Conservation (phyloP, 1,140 invertebrate species). For the Rhynchophorus ferrugineus region DNA sequence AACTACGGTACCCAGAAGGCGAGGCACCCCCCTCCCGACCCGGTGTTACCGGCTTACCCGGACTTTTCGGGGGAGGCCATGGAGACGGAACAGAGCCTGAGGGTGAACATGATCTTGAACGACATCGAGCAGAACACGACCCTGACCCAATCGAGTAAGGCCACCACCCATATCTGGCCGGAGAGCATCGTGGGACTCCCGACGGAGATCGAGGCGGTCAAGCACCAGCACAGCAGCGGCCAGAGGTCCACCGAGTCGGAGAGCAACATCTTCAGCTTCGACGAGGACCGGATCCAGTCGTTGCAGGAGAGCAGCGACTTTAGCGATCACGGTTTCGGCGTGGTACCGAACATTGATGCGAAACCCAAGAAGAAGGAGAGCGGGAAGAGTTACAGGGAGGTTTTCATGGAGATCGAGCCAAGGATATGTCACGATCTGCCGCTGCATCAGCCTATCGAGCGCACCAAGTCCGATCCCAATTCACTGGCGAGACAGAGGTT, state of each 20-base stretch:
- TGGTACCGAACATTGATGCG: slow-evolving; percentile 33
- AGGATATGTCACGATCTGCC: slow-evolving; percentile 34
- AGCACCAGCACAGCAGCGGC: slow-evolving; percentile 13
- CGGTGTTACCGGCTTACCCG: slow-evolving; percentile 7
- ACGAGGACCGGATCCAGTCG: slow-evolving; percentile 62
- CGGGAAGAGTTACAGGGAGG: slow-evolving; percentile 31
- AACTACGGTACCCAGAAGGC: slow-evolving; percentile 56
- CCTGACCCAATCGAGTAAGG: slow-evolving; percentile 28
- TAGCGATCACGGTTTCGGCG: slow-evolving; percentile 31
- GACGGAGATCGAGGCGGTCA: slow-evolving; percentile 42
- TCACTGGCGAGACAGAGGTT: slow-evolving; percentile 59
- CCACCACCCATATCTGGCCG: slow-evolving; percentile 51
- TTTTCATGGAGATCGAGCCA: slow-evolving; percentile 39
- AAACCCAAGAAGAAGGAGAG: slow-evolving; percentile 25
- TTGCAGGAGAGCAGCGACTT: slow-evolving; percentile 40
- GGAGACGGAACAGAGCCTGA: slow-evolving; percentile 54
- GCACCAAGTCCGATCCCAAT: slow-evolving; percentile 79
- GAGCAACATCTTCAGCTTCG: slow-evolving; percentile 59
- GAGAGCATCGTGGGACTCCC: slow-evolving; percentile 48
- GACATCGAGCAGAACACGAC: slow-evolving; percentile 38
- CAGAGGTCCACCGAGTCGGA: slow-evolving; percentile 39
- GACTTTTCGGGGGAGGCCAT: slow-evolving; percentile 34
- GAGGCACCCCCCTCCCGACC: slow-evolving; percentile 12
- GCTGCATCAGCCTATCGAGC: slow-evolving; percentile 63
- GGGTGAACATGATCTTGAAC: slow-evolving; percentile 33